Evolutionary conservation across 2,888 invertebrate genomes (phyloP).

Genomic region (Dysmachus trigonus): DNA sequence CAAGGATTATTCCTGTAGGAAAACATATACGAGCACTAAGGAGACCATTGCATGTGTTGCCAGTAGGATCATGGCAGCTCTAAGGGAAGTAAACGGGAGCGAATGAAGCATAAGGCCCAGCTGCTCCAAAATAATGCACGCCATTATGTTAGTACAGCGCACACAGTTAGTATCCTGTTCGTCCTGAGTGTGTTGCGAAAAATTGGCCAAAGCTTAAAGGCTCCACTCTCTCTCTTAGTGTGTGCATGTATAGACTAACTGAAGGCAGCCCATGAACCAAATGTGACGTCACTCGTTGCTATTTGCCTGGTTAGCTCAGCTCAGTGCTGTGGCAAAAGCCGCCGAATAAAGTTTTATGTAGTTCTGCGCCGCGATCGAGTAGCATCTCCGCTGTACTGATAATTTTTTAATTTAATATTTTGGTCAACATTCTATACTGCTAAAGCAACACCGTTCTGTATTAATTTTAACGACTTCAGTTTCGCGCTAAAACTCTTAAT

Average conservation of each 20-base stretch:
- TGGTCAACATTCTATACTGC: background rate
- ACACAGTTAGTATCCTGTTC: background rate
- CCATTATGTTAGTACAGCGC: background rate
- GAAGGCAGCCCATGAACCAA: background rate
- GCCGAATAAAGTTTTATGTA: conserved; percentile 38
- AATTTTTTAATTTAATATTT: conserved; percentile 1
- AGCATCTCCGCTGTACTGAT: background rate
- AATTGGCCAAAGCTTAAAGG: background rate
- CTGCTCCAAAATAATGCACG: conserved; percentile 9
- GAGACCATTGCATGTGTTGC: background rate
- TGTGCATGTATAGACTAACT: background rate
- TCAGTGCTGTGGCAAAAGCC: conserved; percentile 44
- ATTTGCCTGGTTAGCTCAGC: conserved; percentile 8
- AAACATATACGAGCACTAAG: background rate
- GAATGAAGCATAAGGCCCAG: background rate
- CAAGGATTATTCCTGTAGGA: conserved; percentile 10
- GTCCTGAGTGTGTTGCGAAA: background rate
- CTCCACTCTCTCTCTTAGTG: background rate
- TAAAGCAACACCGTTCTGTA: background rate
- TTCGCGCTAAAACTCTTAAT: background rate
- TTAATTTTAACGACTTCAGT: background rate
- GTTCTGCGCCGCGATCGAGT: conserved; percentile 17
- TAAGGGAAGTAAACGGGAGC: background rate
- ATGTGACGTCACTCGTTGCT: conserved; percentile 40
- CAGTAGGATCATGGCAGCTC: background rate